Conservation (phyloP, 2,888 invertebrate species). For the Dryobota labecula region DNA sequence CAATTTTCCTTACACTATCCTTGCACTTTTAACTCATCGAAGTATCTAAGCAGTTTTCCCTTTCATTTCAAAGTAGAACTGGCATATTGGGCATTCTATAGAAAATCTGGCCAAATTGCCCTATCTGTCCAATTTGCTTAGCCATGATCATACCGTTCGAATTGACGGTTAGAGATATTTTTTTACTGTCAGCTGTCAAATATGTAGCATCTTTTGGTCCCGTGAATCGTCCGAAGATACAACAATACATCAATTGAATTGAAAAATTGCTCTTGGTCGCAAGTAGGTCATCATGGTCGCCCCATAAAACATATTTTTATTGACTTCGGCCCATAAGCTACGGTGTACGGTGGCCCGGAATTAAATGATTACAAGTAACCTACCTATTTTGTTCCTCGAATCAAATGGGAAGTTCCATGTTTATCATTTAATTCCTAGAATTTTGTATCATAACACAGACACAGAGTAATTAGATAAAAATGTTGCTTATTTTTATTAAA, state of each 20-base stretch:
- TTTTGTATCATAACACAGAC: slow-evolving; percentile 9
- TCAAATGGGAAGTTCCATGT: slow-evolving; percentile 23
- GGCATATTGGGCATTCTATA: not conserved
- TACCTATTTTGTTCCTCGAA: slow-evolving; percentile 13
- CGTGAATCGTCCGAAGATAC: not conserved
- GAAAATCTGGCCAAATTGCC: not conserved
- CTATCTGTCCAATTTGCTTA: not conserved
- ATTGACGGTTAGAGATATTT: not conserved
- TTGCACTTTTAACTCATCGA: slow-evolving; percentile 19
- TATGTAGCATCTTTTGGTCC: not conserved
- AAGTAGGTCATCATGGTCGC: slow-evolving; percentile 21
- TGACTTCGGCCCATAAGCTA: not conserved
- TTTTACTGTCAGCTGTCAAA: slow-evolving; percentile 26
- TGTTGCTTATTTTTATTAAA: slow-evolving; percentile 34
- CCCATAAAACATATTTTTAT: no score
- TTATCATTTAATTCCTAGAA: slow-evolving; percentile 32
- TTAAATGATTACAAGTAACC: slow-evolving; percentile 25
- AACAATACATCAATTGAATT: slow-evolving; percentile 20
- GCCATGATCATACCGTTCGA: not conserved
- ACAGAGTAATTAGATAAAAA: slow-evolving; percentile 12
- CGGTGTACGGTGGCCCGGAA: slow-evolving; percentile 3
- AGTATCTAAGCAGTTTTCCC: slow-evolving; percentile 2
- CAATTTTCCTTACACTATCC: slow-evolving; percentile 40
- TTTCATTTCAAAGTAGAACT: not conserved
- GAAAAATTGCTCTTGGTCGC: slow-evolving; percentile 25